These are phyloP conservation scores for Capitulum mitella DNA, from an alignment of 2,888 invertebrate genomes.

Conservation along the genomic window DNA sequence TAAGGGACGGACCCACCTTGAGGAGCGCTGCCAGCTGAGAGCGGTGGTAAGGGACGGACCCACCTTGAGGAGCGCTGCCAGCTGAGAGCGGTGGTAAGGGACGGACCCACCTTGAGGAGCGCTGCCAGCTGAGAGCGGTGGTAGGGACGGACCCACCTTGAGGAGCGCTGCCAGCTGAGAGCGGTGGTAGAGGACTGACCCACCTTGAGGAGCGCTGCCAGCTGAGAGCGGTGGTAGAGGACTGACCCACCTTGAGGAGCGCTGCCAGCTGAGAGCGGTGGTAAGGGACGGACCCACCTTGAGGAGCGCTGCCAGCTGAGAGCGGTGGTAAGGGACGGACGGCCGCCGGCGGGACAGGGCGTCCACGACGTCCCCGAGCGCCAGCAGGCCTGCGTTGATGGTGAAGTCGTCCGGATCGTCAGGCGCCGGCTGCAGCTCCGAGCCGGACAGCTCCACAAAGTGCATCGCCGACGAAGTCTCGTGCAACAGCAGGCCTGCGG, in stretches of 20 bases:
- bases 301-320: conserved; percentile 36
- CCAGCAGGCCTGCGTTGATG: conserved; percentile 57
- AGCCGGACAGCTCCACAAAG: conserved; percentile 61
- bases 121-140: too few relatives aligned
- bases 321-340: conserved; percentile 36
- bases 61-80: neutral
- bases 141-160: too few relatives aligned
- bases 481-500: conserved; percentile 48
- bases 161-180: too few relatives aligned
- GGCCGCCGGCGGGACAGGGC: conserved; percentile 48
- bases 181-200: too few relatives aligned
- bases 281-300: conserved; percentile 31
- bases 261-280: neutral
- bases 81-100: neutral
- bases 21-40: too few relatives aligned
- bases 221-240: neutral
- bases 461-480: conserved; percentile 65
- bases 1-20: too few relatives aligned
- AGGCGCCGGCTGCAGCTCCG: conserved; percentile 47
- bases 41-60: too few relatives aligned
- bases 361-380: conserved; percentile 59
- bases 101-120: too few relatives aligned
- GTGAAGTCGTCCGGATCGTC: conserved; percentile 48
- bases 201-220: too few relatives aligned
- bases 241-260: conserved; percentile 35